Base-by-base conservation (phyloP, 2,888 invertebrate species). In the Theodoxus fluviatilis region DNA sequence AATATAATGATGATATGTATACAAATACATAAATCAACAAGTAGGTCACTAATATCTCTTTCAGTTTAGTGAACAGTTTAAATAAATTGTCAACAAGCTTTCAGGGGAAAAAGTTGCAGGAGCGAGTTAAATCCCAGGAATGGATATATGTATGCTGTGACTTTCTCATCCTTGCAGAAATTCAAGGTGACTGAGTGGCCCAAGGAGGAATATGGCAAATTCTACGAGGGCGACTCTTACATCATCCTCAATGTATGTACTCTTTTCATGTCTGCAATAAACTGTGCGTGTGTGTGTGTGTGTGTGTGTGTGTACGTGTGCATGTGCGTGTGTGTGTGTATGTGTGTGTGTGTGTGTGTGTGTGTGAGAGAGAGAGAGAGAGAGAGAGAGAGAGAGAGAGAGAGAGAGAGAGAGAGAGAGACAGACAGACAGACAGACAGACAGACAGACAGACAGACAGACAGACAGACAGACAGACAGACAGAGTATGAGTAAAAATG, bases 201-300 rank as follows among this genome's bases (percentile, higher is more conserved):
- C 9, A 74, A 79, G 40, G 80, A 82, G 65, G 82, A 83, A 33
- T 84, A 83, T 75, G 85, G 85, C 7, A 79, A 80, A 64, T 85
- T 85, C 74, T 84, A 75, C 73, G 78, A 77, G 55, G 84, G 84
- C 3, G 85, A 85, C 69, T 84, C 84, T 15, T 85, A 85, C 75
- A 85, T 85, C 47, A 74, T 85, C 33, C 75, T 85, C 18, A 81
- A 85, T 71, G 85, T 85, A 74, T 80, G 81, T 77, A 59, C 28
- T 25, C 6, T 61, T 43, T 52, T 52, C 6, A 52, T 52, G n/a
- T 52, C 6, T 52, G 6, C 25, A 52, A 22, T n/a, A n/a, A n/a
- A n/a, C n/a, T 22, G n/a, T 52, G n/a, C n/a, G 4, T 52, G n/a
- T 52, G 6, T 52, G n/a, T 52, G 25, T 52, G n/a, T n/a, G n/a